These are phyloP conservation scores for Aporophyla nigra DNA, from an alignment of 2,888 invertebrate species.

Conservation along the genomic window DNA sequence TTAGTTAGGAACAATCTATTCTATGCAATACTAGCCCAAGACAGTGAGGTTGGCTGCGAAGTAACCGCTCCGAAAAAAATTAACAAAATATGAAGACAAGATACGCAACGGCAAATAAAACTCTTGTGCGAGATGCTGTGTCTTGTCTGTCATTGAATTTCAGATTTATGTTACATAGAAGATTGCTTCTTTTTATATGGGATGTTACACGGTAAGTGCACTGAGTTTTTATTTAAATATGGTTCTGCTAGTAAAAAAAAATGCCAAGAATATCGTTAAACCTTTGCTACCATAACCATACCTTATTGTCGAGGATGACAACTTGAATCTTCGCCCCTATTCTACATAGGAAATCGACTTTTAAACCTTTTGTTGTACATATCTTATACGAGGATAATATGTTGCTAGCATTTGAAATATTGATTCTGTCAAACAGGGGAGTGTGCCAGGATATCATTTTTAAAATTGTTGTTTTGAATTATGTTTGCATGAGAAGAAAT, in stretches of 20 bases:
- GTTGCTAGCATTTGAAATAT: slow-evolving; percentile 17
- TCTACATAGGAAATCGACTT: slow-evolving; percentile 77
- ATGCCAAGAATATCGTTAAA: slow-evolving; percentile 20
- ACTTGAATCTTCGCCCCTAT: slow-evolving; percentile 70
- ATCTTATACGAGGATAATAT: slow-evolving; percentile 29
- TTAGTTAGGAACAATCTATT: neutral
- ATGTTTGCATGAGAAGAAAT: too few species aligned
- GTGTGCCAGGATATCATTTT: neutral
- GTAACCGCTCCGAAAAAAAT: neutral
- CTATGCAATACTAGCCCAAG: neutral
- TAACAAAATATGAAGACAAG: neutral
- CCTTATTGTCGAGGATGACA: slow-evolving; percentile 56
- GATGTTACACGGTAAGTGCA: too few species aligned
- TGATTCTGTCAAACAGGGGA: neutral
- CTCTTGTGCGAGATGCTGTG: neutral
- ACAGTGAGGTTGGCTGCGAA: neutral
- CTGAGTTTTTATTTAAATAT: neutral
- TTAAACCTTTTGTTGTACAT: slow-evolving; percentile 55
- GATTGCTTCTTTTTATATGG: neutral
- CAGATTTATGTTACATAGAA: neutral
- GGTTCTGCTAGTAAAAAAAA: too few species aligned
- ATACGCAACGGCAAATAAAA: too few species aligned
- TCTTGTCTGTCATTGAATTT: neutral
- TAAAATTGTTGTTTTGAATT: neutral
- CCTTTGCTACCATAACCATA: neutral